Base-by-base conservation (phyloP, 2,113 vertebrate species). In the Paradisaea rubra region DNA sequence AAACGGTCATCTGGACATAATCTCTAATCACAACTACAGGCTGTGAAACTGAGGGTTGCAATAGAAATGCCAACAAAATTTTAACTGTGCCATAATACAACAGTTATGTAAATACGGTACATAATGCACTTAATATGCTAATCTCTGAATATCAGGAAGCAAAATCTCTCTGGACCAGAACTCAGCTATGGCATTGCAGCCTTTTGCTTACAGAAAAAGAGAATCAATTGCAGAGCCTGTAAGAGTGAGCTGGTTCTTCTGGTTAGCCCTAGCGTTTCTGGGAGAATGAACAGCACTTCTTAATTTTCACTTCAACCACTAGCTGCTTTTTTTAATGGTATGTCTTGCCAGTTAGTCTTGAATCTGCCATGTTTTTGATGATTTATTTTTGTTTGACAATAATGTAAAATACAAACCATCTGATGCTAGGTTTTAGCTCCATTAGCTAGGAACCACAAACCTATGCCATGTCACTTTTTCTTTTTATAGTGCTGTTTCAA, bases 381-480 rank as follows among this genome's bases (percentile, higher is more conserved):
- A 97, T 97, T 97, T 97, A 95, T 96, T 97, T 96, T 96, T 91
- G 88, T 93, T 96, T 90, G 81, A 96, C 96, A 94, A 96, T 93
- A 92, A 94, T 66, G 77, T 92, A 92, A 96, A 93, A 97, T 61
- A 66, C 63, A 94, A 94, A 88, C 86, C 95, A 94, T 86, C 77
- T 89, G 94, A 94, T 41, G 53, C 23, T 33, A 71, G 13, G 82
- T 80, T 97, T 81, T 94, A 81, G 81, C 53, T 91, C 79, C 44
- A 76, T 95, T 95, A 96, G 73, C 73, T 87, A 60, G 35, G 91
- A 95, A 96, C 83, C 45, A 70, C 94, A 57, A 79, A 86, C 78
- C 88, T 96, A 79, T 86, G 94, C 94, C 89, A 93, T 66, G 54
- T 47, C 42, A 94, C 63, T 95, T 81, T 93, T 89, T 89, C 72